Evolutionary conservation across 2,888 invertebrate species (phyloP).

Genomic region (Xestia sexstrigata): DNA sequence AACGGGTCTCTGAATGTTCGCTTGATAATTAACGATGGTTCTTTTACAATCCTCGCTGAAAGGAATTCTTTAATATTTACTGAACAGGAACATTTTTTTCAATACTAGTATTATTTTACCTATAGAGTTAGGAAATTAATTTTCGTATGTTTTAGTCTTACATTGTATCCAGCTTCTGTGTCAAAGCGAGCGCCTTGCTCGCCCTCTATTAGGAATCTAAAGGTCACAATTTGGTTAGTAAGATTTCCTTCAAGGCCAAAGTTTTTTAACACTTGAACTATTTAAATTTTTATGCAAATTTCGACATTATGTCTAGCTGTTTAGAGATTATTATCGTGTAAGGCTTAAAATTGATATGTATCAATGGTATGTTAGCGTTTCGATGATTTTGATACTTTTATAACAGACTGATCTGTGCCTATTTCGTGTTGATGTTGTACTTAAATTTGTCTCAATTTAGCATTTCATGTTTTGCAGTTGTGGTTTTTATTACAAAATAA

Average conservation of each 20-base stretch:
- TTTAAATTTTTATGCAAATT: slow-evolving; percentile 53
- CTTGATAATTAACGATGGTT: slow-evolving; percentile 71
- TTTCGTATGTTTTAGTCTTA: slow-evolving; percentile 68
- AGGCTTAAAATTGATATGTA: slow-evolving; percentile 68
- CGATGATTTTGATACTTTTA: slow-evolving; percentile 63
- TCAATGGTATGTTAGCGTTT: slow-evolving; percentile 66
- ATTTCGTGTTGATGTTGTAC: slow-evolving; percentile 80
- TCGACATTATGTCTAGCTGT: slow-evolving; percentile 55
- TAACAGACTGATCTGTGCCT: slow-evolving; percentile 83
- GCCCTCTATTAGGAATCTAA: slow-evolving; percentile 60
- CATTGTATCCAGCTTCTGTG: slow-evolving; percentile 65
- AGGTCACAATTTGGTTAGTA: slow-evolving; percentile 67
- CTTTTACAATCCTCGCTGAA: slow-evolving; percentile 79
- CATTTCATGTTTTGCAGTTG: slow-evolving; percentile 81
- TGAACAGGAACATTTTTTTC: slow-evolving; percentile 76
- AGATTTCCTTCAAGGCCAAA: slow-evolving; percentile 67
- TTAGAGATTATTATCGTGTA: slow-evolving; percentile 66
- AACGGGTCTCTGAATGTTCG: slow-evolving; percentile 68
- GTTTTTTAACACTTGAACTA: slow-evolving; percentile 58
- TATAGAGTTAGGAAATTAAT: slow-evolving; percentile 72
- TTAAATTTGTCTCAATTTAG: slow-evolving; percentile 78
- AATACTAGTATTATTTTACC: slow-evolving; percentile 72
- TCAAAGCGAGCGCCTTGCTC: slow-evolving; percentile 65
- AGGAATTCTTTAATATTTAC: slow-evolving; percentile 79
- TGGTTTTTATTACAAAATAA: slow-evolving; percentile 77